Percentiles rank a stretch among this genome's conserved stretches.
phyloP scores from a whole-genome alignment of 1,140 invertebrate species.

The Bombus superbus region DNA sequence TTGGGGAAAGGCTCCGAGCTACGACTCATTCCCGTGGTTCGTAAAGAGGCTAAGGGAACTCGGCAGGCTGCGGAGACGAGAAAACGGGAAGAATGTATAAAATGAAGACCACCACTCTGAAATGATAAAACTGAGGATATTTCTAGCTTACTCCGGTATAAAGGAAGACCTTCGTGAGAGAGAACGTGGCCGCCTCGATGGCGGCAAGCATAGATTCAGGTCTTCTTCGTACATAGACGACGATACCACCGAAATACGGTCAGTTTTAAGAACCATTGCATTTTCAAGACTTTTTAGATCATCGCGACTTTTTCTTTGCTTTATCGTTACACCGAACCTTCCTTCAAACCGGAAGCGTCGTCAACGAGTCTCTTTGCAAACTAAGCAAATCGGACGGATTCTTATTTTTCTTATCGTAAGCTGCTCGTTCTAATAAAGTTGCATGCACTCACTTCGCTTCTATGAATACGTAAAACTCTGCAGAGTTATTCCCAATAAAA shows the following conservation, averaged over 20 bases:
- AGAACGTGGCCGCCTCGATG: conserved; percentile 49
- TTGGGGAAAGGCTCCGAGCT: conserved; percentile 59
- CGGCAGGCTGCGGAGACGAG: conserved; percentile 23
- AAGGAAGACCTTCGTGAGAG: conserved; percentile 29
- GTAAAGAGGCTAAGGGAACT: conserved; percentile 62
- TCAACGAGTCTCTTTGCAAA: conserved; percentile 3
- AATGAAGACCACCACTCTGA: conserved; percentile 63
- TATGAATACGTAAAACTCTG: conserved; percentile 57
- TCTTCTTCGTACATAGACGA: conserved; percentile 61
- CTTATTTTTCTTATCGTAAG: conserved; percentile 47
- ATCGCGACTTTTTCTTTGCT: conserved; percentile 29
- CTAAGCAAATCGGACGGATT: conserved; percentile 30
- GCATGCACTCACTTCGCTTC: conserved; percentile 44
- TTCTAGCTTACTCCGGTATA: conserved; percentile 60
- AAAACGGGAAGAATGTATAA: conserved; percentile 56
- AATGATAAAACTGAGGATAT: conserved; percentile 70
- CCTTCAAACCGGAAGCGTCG: not conserved
- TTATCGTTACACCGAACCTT: not conserved
- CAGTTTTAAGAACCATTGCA: conserved; percentile 60
- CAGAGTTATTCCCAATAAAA: conserved; percentile 60
- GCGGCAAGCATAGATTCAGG: conserved; percentile 46
- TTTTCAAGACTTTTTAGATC: conserved; percentile 14
- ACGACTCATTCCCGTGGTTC: conserved; percentile 65
- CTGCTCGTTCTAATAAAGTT: conserved; percentile 57
- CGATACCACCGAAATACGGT: conserved; percentile 57